A percentile compares a stretch with the other conserved stretches of the same genome.
These are phyloP conservation scores for Anarrhichthys ocellatus DNA, from an alignment of 2,113 vertebrate genomes.

Conservation along the genomic window DNA sequence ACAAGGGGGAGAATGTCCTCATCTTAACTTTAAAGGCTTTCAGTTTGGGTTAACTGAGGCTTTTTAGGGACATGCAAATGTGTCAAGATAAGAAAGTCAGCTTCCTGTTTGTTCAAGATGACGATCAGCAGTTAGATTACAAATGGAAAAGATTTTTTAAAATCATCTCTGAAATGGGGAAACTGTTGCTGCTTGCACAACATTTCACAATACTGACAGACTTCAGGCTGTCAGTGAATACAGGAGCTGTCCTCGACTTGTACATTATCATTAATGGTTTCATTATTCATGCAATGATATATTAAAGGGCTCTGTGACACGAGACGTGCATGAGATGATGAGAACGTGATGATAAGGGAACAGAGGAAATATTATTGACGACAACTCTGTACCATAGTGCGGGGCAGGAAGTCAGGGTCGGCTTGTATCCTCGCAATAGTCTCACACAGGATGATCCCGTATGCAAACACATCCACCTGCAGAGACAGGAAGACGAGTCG, in stretches of 20 bases:
- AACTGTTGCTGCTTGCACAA: constrained; percentile 31
- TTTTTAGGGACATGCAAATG: not conserved
- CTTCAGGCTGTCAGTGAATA: not conserved
- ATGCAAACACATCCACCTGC: constrained; percentile 91
- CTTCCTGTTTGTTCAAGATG: constrained; percentile 22
- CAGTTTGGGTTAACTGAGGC: not conserved
- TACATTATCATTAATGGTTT: not conserved
- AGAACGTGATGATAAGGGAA: not conserved
- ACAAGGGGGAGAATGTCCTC: constrained; percentile 37
- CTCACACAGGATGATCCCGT: constrained; percentile 96
- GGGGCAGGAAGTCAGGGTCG: constrained; percentile 94
- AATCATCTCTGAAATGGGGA: not conserved
- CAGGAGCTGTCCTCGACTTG: not conserved
- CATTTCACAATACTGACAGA: not conserved
- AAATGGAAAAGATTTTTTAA: not conserved
- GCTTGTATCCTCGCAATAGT: constrained; percentile 93
- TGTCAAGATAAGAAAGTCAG: constrained; percentile 2
- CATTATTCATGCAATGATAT: not conserved
- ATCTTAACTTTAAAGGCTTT: not conserved
- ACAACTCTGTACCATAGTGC: constrained; percentile 86
- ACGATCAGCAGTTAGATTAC: constrained; percentile 3
- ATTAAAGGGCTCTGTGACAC: not conserved
- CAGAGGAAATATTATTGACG: not conserved
- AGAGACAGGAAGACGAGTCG: not conserved
- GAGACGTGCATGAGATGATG: not conserved